Percentiles rank a stretch among this genome's conserved stretches.
Conservation (phyloP, 2,113 vertebrate genomes). For the Paedocypris sp. region DNA sequence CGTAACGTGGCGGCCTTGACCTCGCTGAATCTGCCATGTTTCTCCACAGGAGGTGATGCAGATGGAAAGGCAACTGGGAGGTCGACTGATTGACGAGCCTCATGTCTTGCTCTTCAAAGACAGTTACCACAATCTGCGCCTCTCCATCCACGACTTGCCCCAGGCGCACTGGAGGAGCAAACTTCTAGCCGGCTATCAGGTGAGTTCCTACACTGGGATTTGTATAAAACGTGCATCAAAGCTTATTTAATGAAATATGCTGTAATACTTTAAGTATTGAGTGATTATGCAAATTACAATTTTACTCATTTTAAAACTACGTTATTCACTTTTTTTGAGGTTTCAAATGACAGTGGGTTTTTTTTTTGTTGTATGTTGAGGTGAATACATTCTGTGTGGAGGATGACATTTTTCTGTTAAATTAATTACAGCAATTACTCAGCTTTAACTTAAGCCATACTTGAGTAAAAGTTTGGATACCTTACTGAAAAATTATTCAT, state of each 20-base stretch:
- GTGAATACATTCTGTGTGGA: no score
- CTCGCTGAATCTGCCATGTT: background rate
- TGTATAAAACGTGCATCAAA: background rate
- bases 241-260: background rate
- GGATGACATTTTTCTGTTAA: no score
- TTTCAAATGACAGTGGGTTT: background rate
- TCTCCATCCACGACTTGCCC: slow-evolving; percentile 95
- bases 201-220: slow-evolving; percentile 38
- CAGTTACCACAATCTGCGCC: slow-evolving; percentile 96
- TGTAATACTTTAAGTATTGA: no score
- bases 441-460: no score
- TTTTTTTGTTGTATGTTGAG: slow-evolving; percentile 4
- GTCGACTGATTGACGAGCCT: slow-evolving; percentile 89
- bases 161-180: slow-evolving; percentile 97
- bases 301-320: no score
- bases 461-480: no score
- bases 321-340: no score
- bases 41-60: slow-evolving; percentile 86
- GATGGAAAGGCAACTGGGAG: slow-evolving; percentile 92
- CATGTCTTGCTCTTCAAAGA: slow-evolving; percentile 95
- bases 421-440: no score
- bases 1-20: slow-evolving; percentile 12
- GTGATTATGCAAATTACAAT: no score
- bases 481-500: no score
- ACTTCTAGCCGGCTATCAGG: slow-evolving; percentile 93